Evolutionary conservation across 1,140 invertebrate genomes (phyloP), one percentile per base, ranked within the genome.

Genomic region (Semibalanus balanoides): DNA sequence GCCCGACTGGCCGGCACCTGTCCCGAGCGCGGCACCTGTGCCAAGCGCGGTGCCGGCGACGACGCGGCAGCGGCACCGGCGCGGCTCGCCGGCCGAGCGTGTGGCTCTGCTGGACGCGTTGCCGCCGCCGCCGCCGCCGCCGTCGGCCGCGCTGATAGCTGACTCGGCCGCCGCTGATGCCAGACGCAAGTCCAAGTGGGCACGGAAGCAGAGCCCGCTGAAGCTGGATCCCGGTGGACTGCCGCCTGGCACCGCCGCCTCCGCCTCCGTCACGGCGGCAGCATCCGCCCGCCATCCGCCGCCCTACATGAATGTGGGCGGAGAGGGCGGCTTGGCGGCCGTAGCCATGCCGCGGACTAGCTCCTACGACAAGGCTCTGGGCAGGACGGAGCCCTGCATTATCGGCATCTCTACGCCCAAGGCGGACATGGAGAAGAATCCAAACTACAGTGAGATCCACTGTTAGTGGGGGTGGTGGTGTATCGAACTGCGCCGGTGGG

Each of bases 1-100:
- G 40, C 82, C 80, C 17, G 81, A 77, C 14, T 80, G 82, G 0
- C 79, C 81, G 43, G 80, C 81, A n/a, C n/a, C n/a, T n/a, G n/a
- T n/a, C n/a, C n/a, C n/a, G n/a, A n/a, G n/a, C n/a, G n/a, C n/a
- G n/a, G n/a, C n/a, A n/a, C n/a, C n/a, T n/a, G n/a, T n/a, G n/a
- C n/a, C n/a, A n/a, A n/a, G n/a, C n/a, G n/a, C n/a, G n/a, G n/a
- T n/a, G 71, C 81, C 83, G 0, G 76, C 81, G 27, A 80, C 31
- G 83, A 83, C 19, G 83, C 83, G 27, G 30, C 77, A 75, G 69
- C 35, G 72, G 73, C 74, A 74, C 77, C 77, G 75, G 70, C 75
- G 72, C 11, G 78, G 77, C 74, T 78, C 78, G 30, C 78, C 76
- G 69, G 76, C 78, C 31, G 76, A 76, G 30, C 78, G 77, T 74